Percentiles rank a stretch among this genome's conserved stretches.
These are phyloP conservation scores for Cosmia pyralina DNA, from an alignment of 2,888 invertebrate genomes.

Conservation along the genomic window DNA sequence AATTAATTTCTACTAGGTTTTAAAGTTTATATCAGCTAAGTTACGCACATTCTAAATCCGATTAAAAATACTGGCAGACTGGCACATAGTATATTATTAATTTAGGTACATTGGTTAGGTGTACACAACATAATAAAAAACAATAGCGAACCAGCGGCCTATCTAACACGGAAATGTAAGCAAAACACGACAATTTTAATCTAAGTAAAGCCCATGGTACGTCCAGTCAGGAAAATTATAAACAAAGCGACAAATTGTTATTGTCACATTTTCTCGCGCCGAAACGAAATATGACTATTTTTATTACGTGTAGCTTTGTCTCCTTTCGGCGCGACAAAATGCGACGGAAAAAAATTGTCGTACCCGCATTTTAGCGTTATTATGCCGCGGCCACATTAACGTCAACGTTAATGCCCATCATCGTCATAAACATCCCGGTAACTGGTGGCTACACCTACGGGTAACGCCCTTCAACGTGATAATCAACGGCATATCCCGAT, in stretches of 20 bases:
- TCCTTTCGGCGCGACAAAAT: not conserved
- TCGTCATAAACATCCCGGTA: no score
- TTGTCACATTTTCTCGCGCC: not conserved
- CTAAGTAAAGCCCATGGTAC: not conserved
- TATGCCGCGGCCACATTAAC: no score
- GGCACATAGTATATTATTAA: not conserved
- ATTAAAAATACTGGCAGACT: not conserved
- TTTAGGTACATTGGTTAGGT: not conserved
- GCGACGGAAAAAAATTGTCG: not conserved
- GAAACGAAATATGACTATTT: not conserved
- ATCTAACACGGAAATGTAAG: slow-evolving; percentile 39
- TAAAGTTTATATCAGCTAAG: slow-evolving; percentile 7
- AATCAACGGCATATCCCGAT: no score
- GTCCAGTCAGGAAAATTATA: slow-evolving; percentile 1
- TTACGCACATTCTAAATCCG: not conserved
- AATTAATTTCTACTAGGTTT: not conserved
- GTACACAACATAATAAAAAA: not conserved
- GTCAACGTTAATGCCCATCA: no score
- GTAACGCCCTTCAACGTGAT: no score
- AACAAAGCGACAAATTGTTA: not conserved
- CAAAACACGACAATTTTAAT: not conserved
- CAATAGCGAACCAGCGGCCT: not conserved
- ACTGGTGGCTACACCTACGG: no score
- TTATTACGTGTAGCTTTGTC: no score
- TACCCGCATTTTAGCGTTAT: no score